Base-by-base conservation (phyloP, 2,888 invertebrate genomes). In the Sceliomorpha sp. region DNA sequence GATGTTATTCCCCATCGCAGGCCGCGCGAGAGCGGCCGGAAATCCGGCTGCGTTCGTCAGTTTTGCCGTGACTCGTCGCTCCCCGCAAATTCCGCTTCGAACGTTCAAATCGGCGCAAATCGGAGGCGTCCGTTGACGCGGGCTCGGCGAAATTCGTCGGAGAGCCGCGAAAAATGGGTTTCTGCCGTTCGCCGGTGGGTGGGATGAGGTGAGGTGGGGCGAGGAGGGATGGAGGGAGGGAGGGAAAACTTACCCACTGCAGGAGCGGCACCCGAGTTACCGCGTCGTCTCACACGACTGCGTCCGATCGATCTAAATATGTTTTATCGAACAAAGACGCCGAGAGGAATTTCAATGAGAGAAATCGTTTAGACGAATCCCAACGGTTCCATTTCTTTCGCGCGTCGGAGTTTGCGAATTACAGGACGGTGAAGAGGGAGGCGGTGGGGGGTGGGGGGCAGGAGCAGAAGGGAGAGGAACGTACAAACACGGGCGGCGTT, bases 11-110 rank as follows among this genome's bases (percentile, higher is more conserved):
- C 17, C 10, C 44, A 24, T 48, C 44, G 7, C 29, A 27, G 10
- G 10, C 20, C 37, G 9, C 39, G 9, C 13, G 27, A 26, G 27
- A 53, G 44, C 24, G 36, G 50, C 55, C 58, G 64, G 59, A 73
- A 70, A 73, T 70, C 70, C 70, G 63, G 68, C 67, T 59, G 56
- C 70, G 67, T 70, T 70, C 59, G 70, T 70, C 72, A 70, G 44
- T 70, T n/a, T 73, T 69, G 59, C 37, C 14, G 9, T 47, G 60
- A 64, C n/a, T n/a, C 63, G 63, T 72, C 60, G 67, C 56, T 56
- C 51, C 55, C 63, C 56, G 27, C 48, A 40, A 59, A 59, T 59
- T 72, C 59, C 53, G 59, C 59, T 67, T 59, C 47, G 59, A 58
- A 53, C 66, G 2, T 20, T 20, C 5, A 5, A n/a, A n/a, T n/a